These are phyloP conservation scores for Lumbricus terrestris DNA, from an alignment of 2,888 invertebrate species.

Conservation along the genomic window DNA sequence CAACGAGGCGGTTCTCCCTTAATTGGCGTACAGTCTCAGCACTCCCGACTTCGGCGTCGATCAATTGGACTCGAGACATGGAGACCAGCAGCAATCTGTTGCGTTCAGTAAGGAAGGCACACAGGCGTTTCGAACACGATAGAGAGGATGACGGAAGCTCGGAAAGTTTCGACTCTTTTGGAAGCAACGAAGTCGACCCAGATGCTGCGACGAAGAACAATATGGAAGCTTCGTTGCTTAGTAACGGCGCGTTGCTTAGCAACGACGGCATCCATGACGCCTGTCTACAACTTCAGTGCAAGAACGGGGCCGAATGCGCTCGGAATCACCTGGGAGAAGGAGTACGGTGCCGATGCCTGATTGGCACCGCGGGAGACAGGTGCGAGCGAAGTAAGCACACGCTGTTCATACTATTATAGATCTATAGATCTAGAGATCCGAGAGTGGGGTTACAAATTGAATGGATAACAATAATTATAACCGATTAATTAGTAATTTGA, in stretches of 20 bases:
- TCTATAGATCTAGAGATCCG: too few relatives aligned
- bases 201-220: neutral
- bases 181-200: neutral
- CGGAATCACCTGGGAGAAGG: neutral
- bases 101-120: neutral
- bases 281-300: neutral
- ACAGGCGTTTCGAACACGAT: neutral
- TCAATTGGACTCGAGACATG: neutral
- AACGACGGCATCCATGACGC: neutral
- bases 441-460: too few relatives aligned
- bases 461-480: too few relatives aligned
- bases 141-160: neutral
- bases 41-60: neutral
- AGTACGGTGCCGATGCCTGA: neutral
- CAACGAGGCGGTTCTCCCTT: neutral
- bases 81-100: neutral
- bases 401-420: too few relatives aligned
- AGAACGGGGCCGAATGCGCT: neutral
- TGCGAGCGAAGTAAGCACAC: conserved; percentile 20
- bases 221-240: neutral
- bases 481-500: too few relatives aligned
- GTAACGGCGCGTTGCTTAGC: neutral
- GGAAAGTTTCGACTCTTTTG: neutral
- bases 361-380: conserved; percentile 4
- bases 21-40: neutral